Base-by-base conservation (phyloP, 2,113 vertebrate genomes). In the Garra rufa region DNA sequence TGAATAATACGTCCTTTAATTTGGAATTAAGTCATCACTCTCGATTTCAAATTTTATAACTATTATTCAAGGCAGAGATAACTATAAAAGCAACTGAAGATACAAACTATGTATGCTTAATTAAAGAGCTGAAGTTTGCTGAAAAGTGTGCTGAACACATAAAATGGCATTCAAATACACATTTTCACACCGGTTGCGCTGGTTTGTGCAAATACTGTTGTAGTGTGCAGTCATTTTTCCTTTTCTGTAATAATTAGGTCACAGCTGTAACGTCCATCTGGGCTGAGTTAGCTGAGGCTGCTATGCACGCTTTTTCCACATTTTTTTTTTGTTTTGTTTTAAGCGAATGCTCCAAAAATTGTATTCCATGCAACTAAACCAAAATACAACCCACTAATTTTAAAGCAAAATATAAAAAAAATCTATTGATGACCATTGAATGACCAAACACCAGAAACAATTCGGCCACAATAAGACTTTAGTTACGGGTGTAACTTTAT, bases 191-290 rank as follows among this genome's bases (percentile, higher is more conserved):
- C 9, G 44, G 65, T 69, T 69, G 46, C 48, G 19, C 38, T 59
- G 52, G 50, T 70, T 59, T 69, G 73, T 34, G 57, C 19, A 2
- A n/a, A 48, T 14, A 26, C 46, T 43, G 59, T 41, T 59, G 30
- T 41, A 46, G 43, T 50, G 6, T 69, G 44, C 17, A 77, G 30
- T 77, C 73, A 55, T 67, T 52, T 52, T 50, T 69, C 82, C 82
- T 48, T 83, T 52, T 52, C 44, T 65, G 34, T 67, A 17, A 50
- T 17, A 83, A 76, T 76, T 24, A 24, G 59, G 43, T 63, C 41
- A 26, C 43, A 52, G 55, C 71, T 83, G 73, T 21, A 76, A 65
- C 2, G n/a, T 41, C 59, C 82, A 76, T 73, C 82, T 83, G 82
- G 82, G 46, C 30, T 26, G 55, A 41, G 59, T 76, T 76, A 69